Conservation (phyloP, 2,113 vertebrate species). For the Panurus biarmicus region DNA sequence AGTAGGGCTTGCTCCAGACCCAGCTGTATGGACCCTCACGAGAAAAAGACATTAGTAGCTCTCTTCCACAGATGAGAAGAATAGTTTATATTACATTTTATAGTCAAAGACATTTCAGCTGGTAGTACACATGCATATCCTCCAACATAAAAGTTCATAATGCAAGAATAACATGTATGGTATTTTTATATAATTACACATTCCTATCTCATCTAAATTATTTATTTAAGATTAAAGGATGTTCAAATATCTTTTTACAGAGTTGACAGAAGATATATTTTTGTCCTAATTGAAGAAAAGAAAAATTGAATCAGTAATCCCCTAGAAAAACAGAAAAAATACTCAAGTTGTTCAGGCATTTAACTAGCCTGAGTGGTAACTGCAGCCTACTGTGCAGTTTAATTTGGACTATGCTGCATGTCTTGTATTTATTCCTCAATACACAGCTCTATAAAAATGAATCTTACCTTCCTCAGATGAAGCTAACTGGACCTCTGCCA, state of each 20-base stretch:
- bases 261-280: not conserved
- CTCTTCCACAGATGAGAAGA: not conserved
- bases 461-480: not conserved
- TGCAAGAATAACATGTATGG: not conserved
- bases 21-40: not conserved
- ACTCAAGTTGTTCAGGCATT: not conserved
- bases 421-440: not conserved
- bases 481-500: not conserved
- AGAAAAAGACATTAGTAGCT: not conserved
- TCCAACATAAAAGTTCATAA: not conserved
- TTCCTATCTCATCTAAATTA: not conserved
- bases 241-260: not conserved
- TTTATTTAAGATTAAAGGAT: not conserved
- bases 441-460: not conserved
- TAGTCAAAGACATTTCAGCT: not conserved
- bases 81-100: not conserved
- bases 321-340: not conserved
- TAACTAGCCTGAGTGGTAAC: not conserved
- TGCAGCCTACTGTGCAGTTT: not conserved
- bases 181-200: not conserved
- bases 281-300: not conserved
- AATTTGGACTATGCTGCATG: not conserved
- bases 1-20: not conserved
- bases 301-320: not conserved
- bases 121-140: accelerated